Evolutionary conservation across 2,888 invertebrate genomes (phyloP).

Genomic region (Acronicta aceris): DNA sequence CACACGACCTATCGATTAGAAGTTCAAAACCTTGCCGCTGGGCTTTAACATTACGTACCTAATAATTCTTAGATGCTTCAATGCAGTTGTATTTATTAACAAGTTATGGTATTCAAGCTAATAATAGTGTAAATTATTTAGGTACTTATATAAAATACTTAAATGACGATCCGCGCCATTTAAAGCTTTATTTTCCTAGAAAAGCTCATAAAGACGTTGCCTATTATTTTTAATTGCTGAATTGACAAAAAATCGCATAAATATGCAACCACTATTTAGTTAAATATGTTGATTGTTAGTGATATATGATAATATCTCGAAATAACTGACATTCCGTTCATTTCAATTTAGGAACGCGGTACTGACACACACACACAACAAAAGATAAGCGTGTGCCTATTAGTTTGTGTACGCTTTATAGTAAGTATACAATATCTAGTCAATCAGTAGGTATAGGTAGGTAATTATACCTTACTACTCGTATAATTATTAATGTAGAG

Average conservation of each 20-base stretch:
- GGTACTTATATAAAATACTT: no score
- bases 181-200: constrained; percentile 27
- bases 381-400: background rate
- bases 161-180: background rate
- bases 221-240: constrained; percentile 19
- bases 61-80: constrained; percentile 6
- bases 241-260: constrained; percentile 30
- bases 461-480: no score
- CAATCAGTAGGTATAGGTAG: background rate
- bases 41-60: constrained; percentile 33
- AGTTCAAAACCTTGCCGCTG: constrained; percentile 50
- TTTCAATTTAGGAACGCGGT: constrained; percentile 33
- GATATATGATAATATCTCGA: constrained; percentile 42
- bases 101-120: background rate
- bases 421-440: no score
- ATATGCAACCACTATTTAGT: constrained; percentile 29
- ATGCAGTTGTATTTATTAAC: background rate
- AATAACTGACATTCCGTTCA: constrained; percentile 30
- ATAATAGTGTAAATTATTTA: no score
- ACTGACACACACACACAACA: constrained; percentile 10
- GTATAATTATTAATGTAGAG: no score
- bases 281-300: constrained; percentile 38
- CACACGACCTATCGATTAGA: constrained; percentile 50
- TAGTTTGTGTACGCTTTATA: constrained; percentile 4
- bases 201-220: constrained; percentile 32